These are phyloP conservation scores for Lycaon pictus DNA, from an alignment of 2,113 vertebrate species.

Conservation along the genomic window DNA sequence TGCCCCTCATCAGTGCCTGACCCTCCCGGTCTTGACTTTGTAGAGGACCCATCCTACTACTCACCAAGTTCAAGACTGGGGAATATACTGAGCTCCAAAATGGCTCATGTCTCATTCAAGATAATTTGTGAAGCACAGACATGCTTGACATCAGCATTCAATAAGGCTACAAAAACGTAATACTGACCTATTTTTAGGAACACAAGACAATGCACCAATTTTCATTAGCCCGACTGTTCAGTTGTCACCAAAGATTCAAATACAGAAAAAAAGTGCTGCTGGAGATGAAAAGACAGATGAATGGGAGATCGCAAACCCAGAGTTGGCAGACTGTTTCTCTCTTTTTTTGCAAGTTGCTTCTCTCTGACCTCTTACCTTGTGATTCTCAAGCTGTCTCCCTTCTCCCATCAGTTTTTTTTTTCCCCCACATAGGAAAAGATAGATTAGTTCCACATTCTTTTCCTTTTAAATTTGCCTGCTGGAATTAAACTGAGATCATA, in stretches of 20 bases:
- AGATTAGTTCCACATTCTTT: neutral
- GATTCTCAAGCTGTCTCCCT: neutral
- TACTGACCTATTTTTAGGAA: neutral
- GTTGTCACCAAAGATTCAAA: neutral
- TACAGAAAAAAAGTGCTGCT: neutral
- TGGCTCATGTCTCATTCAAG: neutral
- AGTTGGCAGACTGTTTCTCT: neutral
- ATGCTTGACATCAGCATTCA: neutral
- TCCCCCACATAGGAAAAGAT: neutral
- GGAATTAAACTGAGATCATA: neutral
- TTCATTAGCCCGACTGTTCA: neutral
- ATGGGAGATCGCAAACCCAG: neutral
- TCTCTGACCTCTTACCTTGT: neutral
- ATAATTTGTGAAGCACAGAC: neutral
- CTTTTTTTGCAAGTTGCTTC: neutral
- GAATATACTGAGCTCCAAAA: neutral
- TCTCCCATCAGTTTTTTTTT: neutral
- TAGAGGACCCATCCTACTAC: neutral
- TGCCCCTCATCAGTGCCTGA: neutral
- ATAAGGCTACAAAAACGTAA: neutral
- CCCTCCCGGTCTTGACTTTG: neutral
- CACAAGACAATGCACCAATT: neutral
- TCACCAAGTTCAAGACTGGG: neutral
- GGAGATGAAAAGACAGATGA: neutral
- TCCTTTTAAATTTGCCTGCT: neutral